A percentile compares a stretch with the other conserved stretches of the same genome.
Conservation (phyloP, 1,140 invertebrate species). For the Sminthurides bifidus region DNA sequence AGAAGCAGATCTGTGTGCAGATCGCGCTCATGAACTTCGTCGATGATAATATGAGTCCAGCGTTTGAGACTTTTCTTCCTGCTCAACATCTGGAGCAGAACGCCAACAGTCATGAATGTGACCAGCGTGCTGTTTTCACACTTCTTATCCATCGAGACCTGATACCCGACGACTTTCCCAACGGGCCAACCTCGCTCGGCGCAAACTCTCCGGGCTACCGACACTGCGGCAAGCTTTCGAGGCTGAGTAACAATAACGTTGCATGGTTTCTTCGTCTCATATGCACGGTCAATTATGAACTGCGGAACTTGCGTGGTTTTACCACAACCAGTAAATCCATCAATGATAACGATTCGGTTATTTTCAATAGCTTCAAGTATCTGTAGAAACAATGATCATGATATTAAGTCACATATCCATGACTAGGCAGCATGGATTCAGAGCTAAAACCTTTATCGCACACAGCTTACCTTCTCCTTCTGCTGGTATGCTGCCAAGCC, state of each 20-base stretch:
- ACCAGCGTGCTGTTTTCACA: conserved; percentile 52
- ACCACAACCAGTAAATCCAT: conserved; percentile 68
- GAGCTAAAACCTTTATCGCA: background rate
- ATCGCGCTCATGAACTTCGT: conserved; percentile 91
- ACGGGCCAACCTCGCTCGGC: conserved; percentile 62
- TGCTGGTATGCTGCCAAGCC: background rate
- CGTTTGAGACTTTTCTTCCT: conserved; percentile 44
- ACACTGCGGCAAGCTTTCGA: conserved; percentile 69
- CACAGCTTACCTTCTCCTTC: background rate
- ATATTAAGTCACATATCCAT: background rate
- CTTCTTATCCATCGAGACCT: conserved; percentile 53
- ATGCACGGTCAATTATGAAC: conserved; percentile 66
- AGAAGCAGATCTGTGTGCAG: conserved; percentile 88
- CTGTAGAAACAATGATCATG: conserved; percentile 30
- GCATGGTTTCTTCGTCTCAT: conserved; percentile 45
- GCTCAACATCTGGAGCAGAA: conserved; percentile 53
- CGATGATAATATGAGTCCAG: conserved; percentile 83
- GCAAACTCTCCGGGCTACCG: conserved; percentile 62
- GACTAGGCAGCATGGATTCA: background rate
- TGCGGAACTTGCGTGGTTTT: conserved; percentile 47
- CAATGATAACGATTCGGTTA: conserved; percentile 63
- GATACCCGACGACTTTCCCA: conserved; percentile 69
- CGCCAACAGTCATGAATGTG: conserved; percentile 70
- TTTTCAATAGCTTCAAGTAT: conserved; percentile 51
- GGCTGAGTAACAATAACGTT: conserved; percentile 83